These are phyloP conservation scores for Rapana venosa DNA, from an alignment of 2,888 invertebrate species.

Conservation along the genomic window DNA sequence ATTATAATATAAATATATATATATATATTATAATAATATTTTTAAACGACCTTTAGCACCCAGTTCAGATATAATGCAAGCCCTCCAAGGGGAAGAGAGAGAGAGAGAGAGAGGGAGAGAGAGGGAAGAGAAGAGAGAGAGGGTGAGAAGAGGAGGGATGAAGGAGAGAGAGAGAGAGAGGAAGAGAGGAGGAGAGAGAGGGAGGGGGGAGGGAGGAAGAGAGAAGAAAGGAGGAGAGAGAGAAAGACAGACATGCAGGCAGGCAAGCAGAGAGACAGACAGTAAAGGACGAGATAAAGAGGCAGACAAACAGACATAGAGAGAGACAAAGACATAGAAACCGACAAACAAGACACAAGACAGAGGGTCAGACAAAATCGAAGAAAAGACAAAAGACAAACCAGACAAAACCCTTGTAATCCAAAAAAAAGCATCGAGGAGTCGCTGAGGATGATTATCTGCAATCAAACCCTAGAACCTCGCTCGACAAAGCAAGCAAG, in stretches of 20 bases:
- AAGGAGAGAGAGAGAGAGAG: constrained; percentile 33
- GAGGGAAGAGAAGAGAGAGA: background rate
- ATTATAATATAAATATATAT: too few relatives aligned
- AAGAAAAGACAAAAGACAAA: too few relatives aligned
- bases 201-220: background rate
- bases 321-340: background rate
- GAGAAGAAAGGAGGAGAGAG: background rate
- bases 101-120: background rate
- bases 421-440: too few relatives aligned
- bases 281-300: background rate
- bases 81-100: background rate
- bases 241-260: too few relatives aligned
- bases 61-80: too few relatives aligned
- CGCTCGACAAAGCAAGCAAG: too few relatives aligned
- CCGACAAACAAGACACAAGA: background rate
- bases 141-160: background rate
- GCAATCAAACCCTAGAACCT: too few relatives aligned
- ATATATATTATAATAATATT: too few relatives aligned
- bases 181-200: constrained; percentile 13
- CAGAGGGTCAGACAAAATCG: too few relatives aligned
- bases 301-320: background rate
- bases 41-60: too few relatives aligned
- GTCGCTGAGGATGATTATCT: too few relatives aligned
- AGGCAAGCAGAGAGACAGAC: background rate
- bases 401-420: too few relatives aligned